phyloP scores from a whole-genome alignment of 2,888 invertebrate species.

The Unio pictorum region DNA sequence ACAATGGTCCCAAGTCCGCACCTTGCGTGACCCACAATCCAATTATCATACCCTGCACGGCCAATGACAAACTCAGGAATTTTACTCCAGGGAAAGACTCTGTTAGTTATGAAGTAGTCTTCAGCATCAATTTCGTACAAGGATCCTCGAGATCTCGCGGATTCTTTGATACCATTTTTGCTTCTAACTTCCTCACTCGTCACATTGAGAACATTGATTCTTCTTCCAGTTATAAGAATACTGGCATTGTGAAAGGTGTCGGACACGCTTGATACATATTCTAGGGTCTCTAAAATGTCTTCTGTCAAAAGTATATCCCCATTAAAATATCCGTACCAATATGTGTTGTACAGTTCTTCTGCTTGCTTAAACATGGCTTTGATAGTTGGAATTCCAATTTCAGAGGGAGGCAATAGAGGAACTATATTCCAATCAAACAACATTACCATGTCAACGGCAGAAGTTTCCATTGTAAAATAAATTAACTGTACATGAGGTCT shows the following conservation, averaged over 20 bases:
- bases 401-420: conserved; percentile 1
- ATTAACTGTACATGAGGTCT: conserved; percentile 32
- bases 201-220: conserved; percentile 34
- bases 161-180: conserved; percentile 1
- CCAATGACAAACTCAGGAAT: conserved; percentile 35
- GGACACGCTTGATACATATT: conserved; percentile 12
- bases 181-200: conserved; percentile 11
- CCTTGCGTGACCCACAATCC: conserved; percentile 35
- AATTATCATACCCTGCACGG: conserved; percentile 40
- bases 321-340: conserved; percentile 36
- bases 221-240: conserved; percentile 27
- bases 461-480: conserved; percentile 36
- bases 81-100: conserved; percentile 29
- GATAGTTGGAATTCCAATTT: conserved; percentile 23
- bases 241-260: conserved; percentile 4
- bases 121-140: conserved; percentile 36
- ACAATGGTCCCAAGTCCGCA: conserved; percentile 30
- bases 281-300: conserved; percentile 24
- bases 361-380: conserved; percentile 30
- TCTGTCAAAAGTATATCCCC: conserved; percentile 37
- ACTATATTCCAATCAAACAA: conserved; percentile 35
- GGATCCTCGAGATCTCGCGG: conserved; percentile 15
- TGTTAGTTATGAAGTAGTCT: conserved; percentile 36
- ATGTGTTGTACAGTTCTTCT: conserved; percentile 24
- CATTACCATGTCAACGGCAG: conserved; percentile 9